Evolutionary conservation across 2,797 vertebrate species (phyloP), one percentile per base, ranked within the genome.

Genomic region (Arrhamphus sclerolepis): DNA sequence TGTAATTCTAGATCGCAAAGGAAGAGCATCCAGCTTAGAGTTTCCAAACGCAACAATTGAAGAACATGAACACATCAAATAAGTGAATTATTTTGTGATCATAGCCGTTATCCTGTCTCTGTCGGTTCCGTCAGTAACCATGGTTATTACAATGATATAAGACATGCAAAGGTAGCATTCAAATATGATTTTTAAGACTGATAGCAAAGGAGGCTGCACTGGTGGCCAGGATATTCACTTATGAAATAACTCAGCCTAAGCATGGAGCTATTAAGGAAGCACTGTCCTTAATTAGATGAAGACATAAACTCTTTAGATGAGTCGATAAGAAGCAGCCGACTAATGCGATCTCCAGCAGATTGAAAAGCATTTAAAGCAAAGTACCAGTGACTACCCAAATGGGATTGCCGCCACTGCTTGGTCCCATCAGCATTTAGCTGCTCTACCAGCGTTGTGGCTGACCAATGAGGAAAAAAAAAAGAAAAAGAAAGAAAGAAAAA

Each of bases 331-430:
- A 78, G 70, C 66, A 81, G 83, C 70, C 56, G 60, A 69, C 85
- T 90, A 89, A 90, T 88, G 87, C 83, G 80, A 91, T 89, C 82
- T 82, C 43, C 65, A 82, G 84, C 82, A 88, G 89, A 89, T 89
- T 87, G 86, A 89, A 90, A 90, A 87, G 82, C 88, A 87, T 88
- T 91, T 88, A 91, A 89, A 75, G 72, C 72, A 81, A 86, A 86
- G 81, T 53, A 87, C 72, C 78, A 83, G 82, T 82, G 81, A 82
- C 85, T 83, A 81, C 81, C 81, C 75, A 82, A 75, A 87, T 84
- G 77, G 75, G 79, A 87, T 83, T 77, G 81, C 67, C 60, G 78
- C 73, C 66, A 50, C 66, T 46, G 66, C 74, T 78, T 76, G 62
- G 70, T 84, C 70, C 68, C 77, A 85, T 89, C 81, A 88, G 81